These are phyloP conservation scores for Electrophaes corylata DNA, from an alignment of 2,888 invertebrate genomes.

Conservation along the genomic window DNA sequence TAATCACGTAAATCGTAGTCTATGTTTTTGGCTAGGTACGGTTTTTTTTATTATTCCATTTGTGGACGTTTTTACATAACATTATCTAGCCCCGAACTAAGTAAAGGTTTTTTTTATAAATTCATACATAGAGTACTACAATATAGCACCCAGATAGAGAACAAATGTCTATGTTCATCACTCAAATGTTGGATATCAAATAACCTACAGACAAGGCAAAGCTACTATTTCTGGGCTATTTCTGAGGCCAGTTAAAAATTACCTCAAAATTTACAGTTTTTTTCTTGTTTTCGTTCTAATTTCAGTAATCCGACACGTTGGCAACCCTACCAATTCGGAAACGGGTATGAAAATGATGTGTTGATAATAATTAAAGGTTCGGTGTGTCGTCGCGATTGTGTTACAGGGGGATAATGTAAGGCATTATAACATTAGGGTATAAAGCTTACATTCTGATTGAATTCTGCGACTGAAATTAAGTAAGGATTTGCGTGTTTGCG, in stretches of 20 bases:
- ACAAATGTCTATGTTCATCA: too few species aligned
- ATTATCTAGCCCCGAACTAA: background rate
- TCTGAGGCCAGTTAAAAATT: too few species aligned
- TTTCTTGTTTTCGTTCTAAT: slow-evolving; percentile 9
- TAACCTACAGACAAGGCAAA: too few species aligned
- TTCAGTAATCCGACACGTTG: slow-evolving; percentile 28
- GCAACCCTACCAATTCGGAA: slow-evolving; percentile 70
- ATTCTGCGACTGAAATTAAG: slow-evolving; percentile 83
- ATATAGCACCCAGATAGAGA: too few species aligned
- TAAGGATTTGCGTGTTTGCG: slow-evolving; percentile 83
- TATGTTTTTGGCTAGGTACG: background rate
- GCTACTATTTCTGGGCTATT: too few species aligned
- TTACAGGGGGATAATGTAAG: slow-evolving; percentile 76
- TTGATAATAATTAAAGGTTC: slow-evolving; percentile 84
- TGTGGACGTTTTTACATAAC: background rate
- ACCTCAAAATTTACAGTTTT: too few species aligned
- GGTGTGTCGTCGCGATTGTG: slow-evolving; percentile 70
- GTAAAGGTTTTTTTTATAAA: too few species aligned
- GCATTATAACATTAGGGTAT: slow-evolving; percentile 82
- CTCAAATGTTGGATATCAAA: too few species aligned
- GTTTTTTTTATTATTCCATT: background rate
- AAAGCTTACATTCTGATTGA: slow-evolving; percentile 83
- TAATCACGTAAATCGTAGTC: background rate
- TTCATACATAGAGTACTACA: too few species aligned
- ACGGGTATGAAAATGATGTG: slow-evolving; percentile 81